A percentile compares a stretch with the other conserved stretches of the same genome.
phyloP scores from a whole-genome alignment of 2,888 invertebrate species.

The Oegoconia quadripuncta region DNA sequence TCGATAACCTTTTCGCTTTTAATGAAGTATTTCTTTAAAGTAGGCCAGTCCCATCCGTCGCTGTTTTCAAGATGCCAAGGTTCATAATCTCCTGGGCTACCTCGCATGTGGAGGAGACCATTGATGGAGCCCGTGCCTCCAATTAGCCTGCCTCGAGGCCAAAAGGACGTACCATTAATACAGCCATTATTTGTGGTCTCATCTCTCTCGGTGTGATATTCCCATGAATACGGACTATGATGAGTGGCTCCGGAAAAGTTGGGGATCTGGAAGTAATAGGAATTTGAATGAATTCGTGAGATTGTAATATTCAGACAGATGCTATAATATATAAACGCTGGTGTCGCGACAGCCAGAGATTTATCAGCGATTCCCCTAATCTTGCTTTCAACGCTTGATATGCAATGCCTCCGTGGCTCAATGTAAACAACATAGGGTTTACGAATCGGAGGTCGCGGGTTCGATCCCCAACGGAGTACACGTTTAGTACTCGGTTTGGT shows the following conservation, averaged over 20 bases:
- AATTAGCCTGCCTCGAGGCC: constrained; percentile 62
- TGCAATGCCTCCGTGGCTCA: too few relatives aligned
- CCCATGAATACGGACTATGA: constrained; percentile 43
- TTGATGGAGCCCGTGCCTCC: constrained; percentile 70
- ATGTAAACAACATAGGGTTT: too few relatives aligned
- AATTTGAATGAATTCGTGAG: neutral
- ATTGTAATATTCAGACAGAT: too few relatives aligned
- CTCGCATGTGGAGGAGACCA: constrained; percentile 61
- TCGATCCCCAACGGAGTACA: too few relatives aligned
- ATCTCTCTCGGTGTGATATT: constrained; percentile 59
- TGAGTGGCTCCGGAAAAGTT: constrained; percentile 54
- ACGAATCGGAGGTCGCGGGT: too few relatives aligned
- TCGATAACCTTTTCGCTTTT: constrained; percentile 65
- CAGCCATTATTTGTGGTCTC: constrained; percentile 46
- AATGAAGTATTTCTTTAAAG: constrained; percentile 55
- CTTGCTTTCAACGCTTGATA: too few relatives aligned
- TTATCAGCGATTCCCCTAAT: too few relatives aligned
- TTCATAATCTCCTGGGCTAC: constrained; percentile 56
- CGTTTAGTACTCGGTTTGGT: too few relatives aligned
- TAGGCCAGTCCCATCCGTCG: constrained; percentile 67
- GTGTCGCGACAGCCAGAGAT: neutral
- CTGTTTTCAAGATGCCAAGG: constrained; percentile 50
- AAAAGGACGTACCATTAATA: constrained; percentile 45
- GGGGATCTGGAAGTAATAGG: constrained; percentile 48
- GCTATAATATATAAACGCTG: too few relatives aligned